phyloP scores from a whole-genome alignment of 92 coral and sea anemone species.

The Muricea muricata region DNA sequence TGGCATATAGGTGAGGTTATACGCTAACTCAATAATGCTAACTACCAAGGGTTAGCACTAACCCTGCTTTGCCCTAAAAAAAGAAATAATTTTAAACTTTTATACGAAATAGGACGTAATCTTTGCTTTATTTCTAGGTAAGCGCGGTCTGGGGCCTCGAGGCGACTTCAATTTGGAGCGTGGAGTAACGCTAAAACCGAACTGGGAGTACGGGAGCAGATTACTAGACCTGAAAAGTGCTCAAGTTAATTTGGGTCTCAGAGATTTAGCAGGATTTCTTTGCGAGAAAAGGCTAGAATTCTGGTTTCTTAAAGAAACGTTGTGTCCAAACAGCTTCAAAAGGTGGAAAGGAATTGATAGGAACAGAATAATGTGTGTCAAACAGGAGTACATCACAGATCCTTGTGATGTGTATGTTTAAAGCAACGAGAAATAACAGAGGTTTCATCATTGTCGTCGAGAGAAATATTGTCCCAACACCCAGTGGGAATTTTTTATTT shows the following conservation, averaged over 20 bases:
- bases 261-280: slow-evolving; percentile 58
- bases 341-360: slow-evolving; percentile 33
- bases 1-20: slow-evolving; percentile 89
- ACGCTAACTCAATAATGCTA: not conserved
- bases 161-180: slow-evolving; percentile 33
- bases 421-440: too few relatives aligned
- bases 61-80: too few relatives aligned
- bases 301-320: not conserved
- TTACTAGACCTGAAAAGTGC: slow-evolving; percentile 41
- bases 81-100: too few relatives aligned
- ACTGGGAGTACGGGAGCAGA: slow-evolving; percentile 46
- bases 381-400: too few relatives aligned
- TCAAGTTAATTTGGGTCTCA: slow-evolving; percentile 38
- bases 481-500: too few relatives aligned
- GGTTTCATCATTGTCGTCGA: too few relatives aligned
- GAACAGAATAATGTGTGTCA: slow-evolving; percentile 37
- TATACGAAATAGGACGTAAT: too few relatives aligned
- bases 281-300: slow-evolving; percentile 26
- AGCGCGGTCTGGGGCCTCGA: slow-evolving; percentile 41
- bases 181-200: slow-evolving; percentile 9
- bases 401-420: too few relatives aligned
- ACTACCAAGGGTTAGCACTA: too few relatives aligned
- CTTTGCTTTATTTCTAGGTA: not conserved
- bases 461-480: too few relatives aligned
- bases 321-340: slow-evolving; percentile 1